These are phyloP conservation scores for Neopelma chrysocephalum DNA, from an alignment of 2,797 vertebrate species.

Conservation along the genomic window DNA sequence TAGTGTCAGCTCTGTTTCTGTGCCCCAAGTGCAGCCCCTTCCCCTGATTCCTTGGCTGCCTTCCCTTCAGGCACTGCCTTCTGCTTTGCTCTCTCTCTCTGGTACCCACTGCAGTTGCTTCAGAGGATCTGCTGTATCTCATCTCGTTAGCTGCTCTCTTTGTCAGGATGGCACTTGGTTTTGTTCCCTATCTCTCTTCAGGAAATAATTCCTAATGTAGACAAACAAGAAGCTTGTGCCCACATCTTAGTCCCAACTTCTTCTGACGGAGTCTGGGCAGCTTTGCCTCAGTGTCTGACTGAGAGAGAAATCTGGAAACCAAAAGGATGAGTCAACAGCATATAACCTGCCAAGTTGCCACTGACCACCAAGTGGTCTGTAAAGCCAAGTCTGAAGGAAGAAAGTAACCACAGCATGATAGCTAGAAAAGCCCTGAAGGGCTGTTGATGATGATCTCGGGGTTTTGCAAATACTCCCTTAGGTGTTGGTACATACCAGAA, in stretches of 20 bases:
- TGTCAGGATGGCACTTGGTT: not conserved
- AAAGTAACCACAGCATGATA: not conserved
- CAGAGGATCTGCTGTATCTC: not conserved
- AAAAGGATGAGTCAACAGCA: not conserved
- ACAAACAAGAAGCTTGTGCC: not conserved
- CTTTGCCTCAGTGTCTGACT: not conserved
- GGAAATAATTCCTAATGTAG: not conserved
- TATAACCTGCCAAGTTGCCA: not conserved
- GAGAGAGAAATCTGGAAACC: not conserved
- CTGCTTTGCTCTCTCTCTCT: not conserved
- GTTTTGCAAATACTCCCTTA: not conserved
- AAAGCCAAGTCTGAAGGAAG: not conserved
- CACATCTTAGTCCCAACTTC: not conserved
- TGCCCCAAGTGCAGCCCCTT: not conserved
- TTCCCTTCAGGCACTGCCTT: not conserved
- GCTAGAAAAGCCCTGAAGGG: not conserved
- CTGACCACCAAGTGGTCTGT: not conserved
- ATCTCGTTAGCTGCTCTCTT: not conserved
- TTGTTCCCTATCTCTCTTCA: not conserved
- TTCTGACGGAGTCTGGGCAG: not conserved
- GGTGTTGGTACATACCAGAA: not conserved
- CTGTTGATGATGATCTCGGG: not conserved
- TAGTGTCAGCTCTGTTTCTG: not conserved
- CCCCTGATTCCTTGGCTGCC: not conserved
- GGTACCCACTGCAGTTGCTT: not conserved